Evolutionary conservation across 2,888 invertebrate genomes (phyloP).

Genomic region (Cosmia pyralina): DNA sequence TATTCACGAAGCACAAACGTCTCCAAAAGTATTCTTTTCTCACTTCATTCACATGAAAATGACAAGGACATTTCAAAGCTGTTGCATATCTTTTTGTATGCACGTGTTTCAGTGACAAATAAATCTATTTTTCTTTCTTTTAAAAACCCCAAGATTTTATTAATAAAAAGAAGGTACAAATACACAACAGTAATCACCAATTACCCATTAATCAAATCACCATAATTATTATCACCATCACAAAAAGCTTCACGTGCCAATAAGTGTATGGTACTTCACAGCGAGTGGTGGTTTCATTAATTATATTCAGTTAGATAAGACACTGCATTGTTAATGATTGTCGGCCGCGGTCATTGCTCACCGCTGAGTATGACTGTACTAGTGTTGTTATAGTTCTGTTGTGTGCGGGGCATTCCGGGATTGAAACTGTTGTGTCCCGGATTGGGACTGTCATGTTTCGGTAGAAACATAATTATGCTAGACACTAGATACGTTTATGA

Average conservation of each 20-base stretch:
- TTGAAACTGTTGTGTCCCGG: not conserved
- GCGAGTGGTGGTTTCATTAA: conserved; percentile 88
- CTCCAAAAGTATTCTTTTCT: not conserved
- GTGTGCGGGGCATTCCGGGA: not conserved
- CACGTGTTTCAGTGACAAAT: no score
- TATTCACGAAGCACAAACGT: not conserved
- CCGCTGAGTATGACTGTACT: conserved; percentile 78
- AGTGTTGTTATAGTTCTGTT: conserved; percentile 46
- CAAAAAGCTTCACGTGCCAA: conserved; percentile 58
- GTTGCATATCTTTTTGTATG: no score
- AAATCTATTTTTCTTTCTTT: no score
- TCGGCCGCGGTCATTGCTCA: conserved; percentile 84
- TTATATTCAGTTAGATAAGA: conserved; percentile 90
- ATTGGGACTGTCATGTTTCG: no score
- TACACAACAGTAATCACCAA: conserved; percentile 8
- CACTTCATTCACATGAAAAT: not conserved
- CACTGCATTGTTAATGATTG: conserved; percentile 88
- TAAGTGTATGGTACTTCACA: conserved; percentile 77
- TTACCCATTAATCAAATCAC: conserved; percentile 37
- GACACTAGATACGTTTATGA: not conserved
- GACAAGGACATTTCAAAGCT: not conserved
- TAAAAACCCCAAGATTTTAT: not conserved
- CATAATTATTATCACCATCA: conserved; percentile 42
- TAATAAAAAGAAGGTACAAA: not conserved
- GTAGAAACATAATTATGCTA: not conserved